Base-by-base conservation (phyloP, 2,113 vertebrate species). In the Burhinus oedicnemus region DNA sequence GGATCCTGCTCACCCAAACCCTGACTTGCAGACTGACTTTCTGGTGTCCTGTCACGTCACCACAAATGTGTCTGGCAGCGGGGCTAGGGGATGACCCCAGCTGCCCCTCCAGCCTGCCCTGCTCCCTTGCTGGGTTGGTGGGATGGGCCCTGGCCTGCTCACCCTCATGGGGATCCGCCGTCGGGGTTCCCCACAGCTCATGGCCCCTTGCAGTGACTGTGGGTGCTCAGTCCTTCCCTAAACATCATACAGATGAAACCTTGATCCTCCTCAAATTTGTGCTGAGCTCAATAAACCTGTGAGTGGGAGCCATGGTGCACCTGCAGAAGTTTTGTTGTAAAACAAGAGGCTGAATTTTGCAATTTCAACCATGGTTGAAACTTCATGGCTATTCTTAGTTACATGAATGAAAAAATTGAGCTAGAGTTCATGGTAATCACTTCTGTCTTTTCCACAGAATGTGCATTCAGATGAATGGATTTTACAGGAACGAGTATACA, bases 131-230 rank as follows among this genome's bases (percentile, higher is more conserved):
- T 2, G 6, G 20, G 15, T 36, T 6, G 12, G 19, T 38, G 65
- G 36, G n/a, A 29, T 32, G 27, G 26, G 25, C 15, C 14, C n/a
- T 44, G 30, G 23, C 25, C 15, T 68, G 42, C 21, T 17, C 30
- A 40, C 8, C 40, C 60, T 32, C 40, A 5, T 34, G 49, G 42
- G 20, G 15, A 44, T 34, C 15, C 18, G 12, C 0, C 0, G 0
- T 40, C 32, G 34, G 34, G 12, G 11, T 15, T 45, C 25, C 34
- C 12, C 27, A 1, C 5, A 11, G 44, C 14, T 68, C 15, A 58
- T 60, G 34, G 34, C 7, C 23, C 11, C 25, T 45, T 58, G 42
- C n/a, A 49, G 42, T 8, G 9, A 42, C 89, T 60, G 9, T 76
- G 30, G 2, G 0, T 32, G 42, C 44, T 65, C 58, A 52, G 29